phyloP scores from a whole-genome alignment of 2,888 invertebrate genomes.

The Sabellastarte sp. region DNA sequence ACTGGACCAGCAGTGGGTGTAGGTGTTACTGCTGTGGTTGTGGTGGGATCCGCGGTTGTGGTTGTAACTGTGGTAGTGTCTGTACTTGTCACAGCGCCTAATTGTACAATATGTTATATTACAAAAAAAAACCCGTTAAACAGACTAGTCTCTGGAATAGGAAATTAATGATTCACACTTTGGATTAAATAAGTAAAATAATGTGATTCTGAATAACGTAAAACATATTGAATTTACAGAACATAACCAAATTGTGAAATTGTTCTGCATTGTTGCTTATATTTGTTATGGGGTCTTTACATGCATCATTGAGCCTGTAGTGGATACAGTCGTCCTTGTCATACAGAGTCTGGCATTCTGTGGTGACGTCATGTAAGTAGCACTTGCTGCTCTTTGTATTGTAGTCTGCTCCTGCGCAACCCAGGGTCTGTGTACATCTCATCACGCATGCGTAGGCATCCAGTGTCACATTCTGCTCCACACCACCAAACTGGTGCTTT shows the following conservation, averaged over 20 bases:
- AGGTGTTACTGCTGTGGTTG: neutral
- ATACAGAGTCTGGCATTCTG: neutral
- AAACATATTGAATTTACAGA: too few relatives aligned
- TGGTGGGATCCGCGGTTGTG: neutral
- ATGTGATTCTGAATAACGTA: neutral
- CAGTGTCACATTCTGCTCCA: too few relatives aligned
- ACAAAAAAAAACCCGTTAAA: neutral
- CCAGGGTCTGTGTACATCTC: neutral
- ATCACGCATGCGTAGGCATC: neutral
- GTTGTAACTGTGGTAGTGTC: neutral
- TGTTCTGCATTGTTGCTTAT: too few relatives aligned
- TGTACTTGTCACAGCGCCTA: neutral
- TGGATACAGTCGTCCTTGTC: neutral
- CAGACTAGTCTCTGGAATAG: neutral
- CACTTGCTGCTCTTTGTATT: neutral
- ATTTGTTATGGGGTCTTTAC: too few relatives aligned
- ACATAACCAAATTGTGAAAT: too few relatives aligned
- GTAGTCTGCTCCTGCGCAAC: slow-evolving; percentile 5
- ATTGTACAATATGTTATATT: neutral
- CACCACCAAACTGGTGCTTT: too few relatives aligned
- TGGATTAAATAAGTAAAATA: neutral
- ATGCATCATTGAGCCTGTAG: slow-evolving; percentile 1
- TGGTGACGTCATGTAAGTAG: neutral
- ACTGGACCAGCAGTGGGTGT: neutral
- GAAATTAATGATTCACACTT: neutral